Percentiles rank a stretch among this genome's conserved stretches.
Evolutionary conservation across 2,113 vertebrate species (phyloP).

Genomic region (Charadrius vociferus): DNA sequence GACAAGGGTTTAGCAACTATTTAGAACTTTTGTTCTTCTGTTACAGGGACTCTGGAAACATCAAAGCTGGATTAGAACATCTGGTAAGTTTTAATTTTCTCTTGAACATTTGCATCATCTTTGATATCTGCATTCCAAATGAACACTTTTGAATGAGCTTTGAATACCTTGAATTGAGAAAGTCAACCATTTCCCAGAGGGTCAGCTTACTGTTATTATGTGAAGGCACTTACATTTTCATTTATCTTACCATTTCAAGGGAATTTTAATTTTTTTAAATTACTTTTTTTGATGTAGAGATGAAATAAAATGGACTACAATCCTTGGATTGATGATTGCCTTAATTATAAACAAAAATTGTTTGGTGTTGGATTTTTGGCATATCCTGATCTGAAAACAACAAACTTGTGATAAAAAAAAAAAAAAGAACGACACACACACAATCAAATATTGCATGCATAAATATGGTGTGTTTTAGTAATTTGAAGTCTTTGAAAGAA

Average conservation of each 20-base stretch:
- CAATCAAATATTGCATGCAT: constrained; percentile 77
- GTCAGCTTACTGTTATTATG: constrained; percentile 82
- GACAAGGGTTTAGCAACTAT: constrained; percentile 80
- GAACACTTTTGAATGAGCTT: constrained; percentile 87
- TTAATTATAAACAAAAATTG: constrained; percentile 83
- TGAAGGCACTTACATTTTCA: constrained; percentile 84
- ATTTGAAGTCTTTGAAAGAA: constrained; percentile 75
- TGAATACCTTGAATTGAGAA: constrained; percentile 86
- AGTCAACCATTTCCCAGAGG: constrained; percentile 84
- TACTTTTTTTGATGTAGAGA: constrained; percentile 84
- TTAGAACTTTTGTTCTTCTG: constrained; percentile 88
- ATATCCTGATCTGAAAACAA: constrained; percentile 76
- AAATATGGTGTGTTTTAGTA: constrained; percentile 74
- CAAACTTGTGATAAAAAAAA: constrained; percentile 73
- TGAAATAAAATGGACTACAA: constrained; percentile 79
- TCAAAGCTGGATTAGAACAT: constrained; percentile 96
- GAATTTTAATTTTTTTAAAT: constrained; percentile 84
- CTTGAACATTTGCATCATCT: constrained; percentile 87
- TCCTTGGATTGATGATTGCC: constrained; percentile 81
- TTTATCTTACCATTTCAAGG: constrained; percentile 83
- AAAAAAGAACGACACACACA: not conserved
- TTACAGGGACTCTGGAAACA: constrained; percentile 89
- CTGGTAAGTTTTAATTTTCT: constrained; percentile 95
- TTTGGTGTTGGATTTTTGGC: constrained; percentile 80
- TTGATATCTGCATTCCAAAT: constrained; percentile 92